phyloP scores from a whole-genome alignment of 2,888 invertebrate species.

The Frankliniella intonsa region DNA sequence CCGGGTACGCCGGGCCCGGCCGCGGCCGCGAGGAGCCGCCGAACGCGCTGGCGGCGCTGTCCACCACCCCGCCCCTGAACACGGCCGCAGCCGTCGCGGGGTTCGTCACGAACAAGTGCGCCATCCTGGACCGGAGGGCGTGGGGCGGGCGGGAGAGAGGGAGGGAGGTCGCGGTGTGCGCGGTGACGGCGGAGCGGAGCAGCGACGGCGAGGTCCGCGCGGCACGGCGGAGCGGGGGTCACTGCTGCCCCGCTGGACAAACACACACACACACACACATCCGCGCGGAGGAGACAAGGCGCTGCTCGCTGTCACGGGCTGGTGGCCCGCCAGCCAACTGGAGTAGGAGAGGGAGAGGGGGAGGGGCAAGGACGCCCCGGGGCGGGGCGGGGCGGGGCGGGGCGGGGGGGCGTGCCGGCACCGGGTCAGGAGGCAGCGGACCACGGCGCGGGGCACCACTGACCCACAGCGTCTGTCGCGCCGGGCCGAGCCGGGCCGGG shows the following conservation, averaged over 20 bases:
- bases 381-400: not conserved
- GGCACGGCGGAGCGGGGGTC: not conserved
- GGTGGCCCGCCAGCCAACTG: not conserved
- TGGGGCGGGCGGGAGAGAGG: conserved; percentile 29
- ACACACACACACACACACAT: not conserved
- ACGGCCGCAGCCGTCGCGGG: conserved; percentile 14
- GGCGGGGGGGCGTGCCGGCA: too few relatives aligned
- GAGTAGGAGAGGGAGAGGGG: conserved; percentile 29
- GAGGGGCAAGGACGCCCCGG: not conserved
- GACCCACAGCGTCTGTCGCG: too few relatives aligned
- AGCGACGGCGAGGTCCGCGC: not conserved
- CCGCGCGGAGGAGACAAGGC: not conserved
- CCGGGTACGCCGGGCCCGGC: not conserved
- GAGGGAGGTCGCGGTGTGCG: too few relatives aligned
- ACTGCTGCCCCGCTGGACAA: not conserved
- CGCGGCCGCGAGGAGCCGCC: not conserved
- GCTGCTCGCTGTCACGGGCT: not conserved
- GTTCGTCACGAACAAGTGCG: conserved; percentile 8
- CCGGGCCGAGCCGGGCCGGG: too few relatives aligned
- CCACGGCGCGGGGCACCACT: too few relatives aligned
- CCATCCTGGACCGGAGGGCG: not conserved
- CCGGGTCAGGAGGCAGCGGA: too few relatives aligned
- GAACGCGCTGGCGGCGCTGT: not conserved
- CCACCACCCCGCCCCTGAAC: not conserved
- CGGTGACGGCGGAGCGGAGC: not conserved